Conservation (phyloP, 2,797 vertebrate genomes). For the Alauda arvensis region DNA sequence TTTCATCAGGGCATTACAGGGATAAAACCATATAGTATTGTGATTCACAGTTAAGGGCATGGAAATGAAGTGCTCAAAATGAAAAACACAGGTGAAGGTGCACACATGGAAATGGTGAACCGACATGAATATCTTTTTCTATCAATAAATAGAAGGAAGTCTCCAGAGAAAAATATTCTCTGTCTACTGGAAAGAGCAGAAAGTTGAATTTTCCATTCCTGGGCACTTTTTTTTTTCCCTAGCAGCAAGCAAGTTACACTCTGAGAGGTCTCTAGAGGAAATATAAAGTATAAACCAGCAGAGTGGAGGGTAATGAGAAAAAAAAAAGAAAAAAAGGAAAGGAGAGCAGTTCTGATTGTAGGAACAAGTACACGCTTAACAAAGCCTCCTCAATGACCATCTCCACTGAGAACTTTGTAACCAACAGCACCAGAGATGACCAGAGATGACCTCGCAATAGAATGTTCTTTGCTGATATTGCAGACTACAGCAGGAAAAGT, state of each 20-base stretch:
- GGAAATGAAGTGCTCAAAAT: not conserved
- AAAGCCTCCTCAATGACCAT: not conserved
- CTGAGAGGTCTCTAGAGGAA: not conserved
- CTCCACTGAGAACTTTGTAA: not conserved
- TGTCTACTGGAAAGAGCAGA: not conserved
- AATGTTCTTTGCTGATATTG: not conserved
- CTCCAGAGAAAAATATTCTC: not conserved
- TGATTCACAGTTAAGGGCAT: not conserved
- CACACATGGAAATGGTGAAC: not conserved
- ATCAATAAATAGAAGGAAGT: not conserved
- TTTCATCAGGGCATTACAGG: not conserved
- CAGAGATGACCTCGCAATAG: not conserved
- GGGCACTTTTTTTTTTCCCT: not conserved
- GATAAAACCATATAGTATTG: not conserved
- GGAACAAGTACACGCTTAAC: not conserved
- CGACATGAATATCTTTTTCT: not conserved
- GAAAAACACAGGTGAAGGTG: not conserved
- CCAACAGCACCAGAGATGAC: not conserved
- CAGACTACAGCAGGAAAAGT: not conserved
- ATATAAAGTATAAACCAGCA: not conserved
- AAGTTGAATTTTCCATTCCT: not conserved
- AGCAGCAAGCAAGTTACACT: not conserved
- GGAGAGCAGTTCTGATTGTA: not conserved
- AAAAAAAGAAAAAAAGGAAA: not conserved
- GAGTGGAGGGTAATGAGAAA: not conserved